Conservation (phyloP, 92 coral and sea anemone species). For the Paragorgia papillata region DNA sequence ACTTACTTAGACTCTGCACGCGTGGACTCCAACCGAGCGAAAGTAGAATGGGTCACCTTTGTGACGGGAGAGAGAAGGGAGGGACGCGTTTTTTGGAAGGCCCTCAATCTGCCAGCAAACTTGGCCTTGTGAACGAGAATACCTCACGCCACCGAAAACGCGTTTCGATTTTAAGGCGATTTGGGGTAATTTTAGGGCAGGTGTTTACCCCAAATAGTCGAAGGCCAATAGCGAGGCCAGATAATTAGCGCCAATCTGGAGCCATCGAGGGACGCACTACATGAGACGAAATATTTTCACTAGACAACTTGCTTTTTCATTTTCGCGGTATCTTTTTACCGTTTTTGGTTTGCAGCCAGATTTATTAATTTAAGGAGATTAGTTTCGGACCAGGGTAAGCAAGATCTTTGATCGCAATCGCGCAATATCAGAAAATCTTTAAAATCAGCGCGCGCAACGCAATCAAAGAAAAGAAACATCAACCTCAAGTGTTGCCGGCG, state of each 20-base stretch:
- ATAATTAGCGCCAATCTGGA: neutral
- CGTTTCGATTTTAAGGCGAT: neutral
- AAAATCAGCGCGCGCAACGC: neutral
- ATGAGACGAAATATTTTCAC: neutral
- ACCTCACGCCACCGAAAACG: neutral
- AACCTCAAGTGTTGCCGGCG: neutral
- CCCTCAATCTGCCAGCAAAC: neutral
- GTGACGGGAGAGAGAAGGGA: neutral
- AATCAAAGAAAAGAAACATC: neutral
- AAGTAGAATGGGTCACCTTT: conserved; percentile 8
- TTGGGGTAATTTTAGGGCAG: neutral
- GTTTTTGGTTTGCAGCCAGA: neutral
- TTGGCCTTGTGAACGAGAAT: neutral
- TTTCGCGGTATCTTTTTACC: no score
- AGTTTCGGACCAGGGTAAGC: no score
- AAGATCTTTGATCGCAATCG: neutral
- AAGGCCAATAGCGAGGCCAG: no score
- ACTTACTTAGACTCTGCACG: no score
- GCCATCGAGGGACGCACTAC: neutral
- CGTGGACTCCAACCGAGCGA: neutral
- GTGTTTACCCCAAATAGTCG: no score
- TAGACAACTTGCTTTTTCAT: no score
- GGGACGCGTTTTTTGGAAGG: no score
- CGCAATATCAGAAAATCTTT: neutral
- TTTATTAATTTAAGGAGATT: no score